phyloP scores from a whole-genome alignment of 2,113 vertebrate species.

The Caloenas nicobarica region DNA sequence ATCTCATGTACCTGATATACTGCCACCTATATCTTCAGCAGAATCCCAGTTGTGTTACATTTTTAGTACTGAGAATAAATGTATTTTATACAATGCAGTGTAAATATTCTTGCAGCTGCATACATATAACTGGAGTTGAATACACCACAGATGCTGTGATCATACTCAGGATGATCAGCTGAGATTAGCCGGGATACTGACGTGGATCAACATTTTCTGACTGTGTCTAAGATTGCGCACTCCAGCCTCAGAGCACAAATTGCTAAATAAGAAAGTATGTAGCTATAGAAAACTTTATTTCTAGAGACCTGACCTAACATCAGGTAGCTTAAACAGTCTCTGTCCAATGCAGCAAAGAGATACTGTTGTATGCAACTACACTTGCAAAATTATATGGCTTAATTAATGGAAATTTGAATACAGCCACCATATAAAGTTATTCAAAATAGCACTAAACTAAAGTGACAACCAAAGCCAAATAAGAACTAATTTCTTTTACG shows the following conservation, averaged over 20 bases:
- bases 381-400: background rate
- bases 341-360: background rate
- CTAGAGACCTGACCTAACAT: background rate
- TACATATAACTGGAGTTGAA: background rate
- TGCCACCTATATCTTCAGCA: background rate
- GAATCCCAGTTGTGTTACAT: background rate
- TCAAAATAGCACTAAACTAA: background rate
- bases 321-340: background rate
- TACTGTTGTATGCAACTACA: background rate
- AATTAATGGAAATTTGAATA: background rate
- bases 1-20: background rate
- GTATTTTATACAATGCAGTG: background rate
- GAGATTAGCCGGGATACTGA: background rate
- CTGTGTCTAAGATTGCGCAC: background rate
- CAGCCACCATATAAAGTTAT: background rate
- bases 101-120: background rate
- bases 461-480: background rate
- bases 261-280: background rate
- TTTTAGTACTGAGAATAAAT: background rate
- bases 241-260: background rate
- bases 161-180: background rate
- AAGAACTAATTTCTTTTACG: background rate
- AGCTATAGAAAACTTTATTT: background rate
- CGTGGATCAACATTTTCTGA: background rate
- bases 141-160: background rate